Evolutionary conservation across 2,888 invertebrate species (phyloP), one percentile per base, ranked within the genome.

Genomic region (Drosophila mulleri): DNA sequence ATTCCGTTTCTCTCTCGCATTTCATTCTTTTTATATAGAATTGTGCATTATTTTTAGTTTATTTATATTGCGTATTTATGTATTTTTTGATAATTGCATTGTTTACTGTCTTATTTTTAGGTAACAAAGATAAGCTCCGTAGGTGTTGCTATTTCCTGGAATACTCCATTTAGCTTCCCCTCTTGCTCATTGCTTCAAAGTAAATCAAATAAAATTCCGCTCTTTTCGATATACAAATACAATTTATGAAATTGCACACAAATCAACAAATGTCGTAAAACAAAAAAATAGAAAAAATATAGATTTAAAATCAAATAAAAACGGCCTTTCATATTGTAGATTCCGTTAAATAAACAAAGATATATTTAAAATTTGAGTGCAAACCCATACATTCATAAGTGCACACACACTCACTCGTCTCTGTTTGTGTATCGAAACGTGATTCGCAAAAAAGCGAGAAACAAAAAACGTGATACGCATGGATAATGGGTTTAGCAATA

Each of bases 381-480:
- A 62, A 32, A 72, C 63, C 41, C 56, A 48, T 59, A 64, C 58
- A 64, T 58, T 66, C 64, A 66, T 18, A 53, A 69, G 69, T 62
- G 67, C 56, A 70, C 67, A 65, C 65, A 66, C 58, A 77, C 56
- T 60, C 48, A 59, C 41, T 50, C 50, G 74, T 45, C 39, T 67
- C 35, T 65, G 68, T 75, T 75, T 81, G 63, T 41, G 63, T 64
- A 57, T 58, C 66, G 65, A 85, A 88, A 84, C 86, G 88, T 89
- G 90, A 82, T 88, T 84, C 50, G 77, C 75, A 59, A 73, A 53
- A 29, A 29, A 29, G 8, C 7, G 8, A 29, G 8, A 29, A 89
- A 90, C 72, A 63, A 71, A 53, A 89, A 89, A 88, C 89, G 90
- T 89, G 89, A 74, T 75, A 29, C 69, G 81, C 75, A 76, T 85